A percentile compares a stretch with the other conserved stretches of the same genome.
Conservation (phyloP, 1,140 invertebrate species). For the Linepithema humile region DNA sequence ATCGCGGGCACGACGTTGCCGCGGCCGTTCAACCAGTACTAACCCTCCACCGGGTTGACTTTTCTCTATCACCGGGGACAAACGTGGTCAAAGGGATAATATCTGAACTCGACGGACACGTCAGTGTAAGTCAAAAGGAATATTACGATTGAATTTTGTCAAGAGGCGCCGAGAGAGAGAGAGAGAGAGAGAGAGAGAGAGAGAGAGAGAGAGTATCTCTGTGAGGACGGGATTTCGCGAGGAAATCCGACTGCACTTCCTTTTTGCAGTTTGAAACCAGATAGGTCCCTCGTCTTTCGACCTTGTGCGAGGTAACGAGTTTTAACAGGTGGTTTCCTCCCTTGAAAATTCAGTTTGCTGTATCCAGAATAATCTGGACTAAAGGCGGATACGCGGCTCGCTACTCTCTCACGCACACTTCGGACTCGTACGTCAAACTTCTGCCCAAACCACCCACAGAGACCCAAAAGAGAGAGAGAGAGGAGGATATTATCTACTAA, state of each 20-base stretch:
- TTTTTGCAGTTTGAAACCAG: conserved; percentile 46
- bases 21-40: conserved; percentile 65
- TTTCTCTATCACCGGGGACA: not conserved
- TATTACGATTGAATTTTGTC: conserved; percentile 39
- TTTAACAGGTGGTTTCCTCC: conserved; percentile 68
- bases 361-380: conserved; percentile 52
- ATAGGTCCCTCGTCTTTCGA: conserved; percentile 43
- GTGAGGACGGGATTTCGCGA: conserved; percentile 6
- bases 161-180: not conserved
- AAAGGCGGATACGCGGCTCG: conserved; percentile 5
- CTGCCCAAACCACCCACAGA: conserved; percentile 2
- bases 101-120: conserved; percentile 31
- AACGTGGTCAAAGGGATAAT: conserved; percentile 31
- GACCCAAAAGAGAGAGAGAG: not conserved
- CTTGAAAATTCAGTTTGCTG: conserved; percentile 57
- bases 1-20: conserved; percentile 65
- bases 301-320: conserved; percentile 58
- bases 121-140: not conserved
- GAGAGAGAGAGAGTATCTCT: not conserved
- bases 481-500: conserved; percentile 42
- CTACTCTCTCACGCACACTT: conserved; percentile 24
- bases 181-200: no score
- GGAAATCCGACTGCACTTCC: conserved; percentile 26
- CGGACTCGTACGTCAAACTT: conserved; percentile 66
- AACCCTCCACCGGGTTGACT: conserved; percentile 18